Evolutionary conservation across 2,888 invertebrate species (phyloP), one percentile per base, ranked within the genome.

Genomic region (Pollenia griseotomentosa): DNA sequence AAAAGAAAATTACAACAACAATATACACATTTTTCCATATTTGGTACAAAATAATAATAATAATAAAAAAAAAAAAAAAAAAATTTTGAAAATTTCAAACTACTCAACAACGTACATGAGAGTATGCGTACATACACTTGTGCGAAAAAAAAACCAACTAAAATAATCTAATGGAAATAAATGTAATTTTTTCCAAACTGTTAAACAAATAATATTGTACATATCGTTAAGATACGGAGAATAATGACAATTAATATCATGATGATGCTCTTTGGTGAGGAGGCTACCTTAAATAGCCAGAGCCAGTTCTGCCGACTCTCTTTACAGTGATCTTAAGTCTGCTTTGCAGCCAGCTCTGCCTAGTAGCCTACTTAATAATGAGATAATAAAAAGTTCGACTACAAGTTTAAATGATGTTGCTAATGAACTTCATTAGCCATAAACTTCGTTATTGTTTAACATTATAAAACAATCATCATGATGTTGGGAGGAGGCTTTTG

Each of bases 321-420:
- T 70, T 19, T 8, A 40, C 1, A 3, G 14, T 11, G 19, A 40
- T 44, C 23, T 33, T 9, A 23, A 11, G 19, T 16, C 12, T 9
- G 19, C 19, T 51, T 33, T 19, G 51, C 55, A 46, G 46, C 23
- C 40, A 55, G 12, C 46, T 71, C 51, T 75, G 75, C 61, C 68
- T 83, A 48, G 77, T 83, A 83, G 70, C 83, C 75, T 71, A 83
- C 75, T 77, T 83, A 77, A 63, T 83, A 70, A 77, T 63, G 46
- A 77, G 70, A 70, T 55, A 44, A 82, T 66, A 51, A 44, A 11
- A 53, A 66, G 44, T 63, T 14, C 33, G 71, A 55, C 61, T 51
- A 55, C 40, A 61, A 68, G 53, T 23, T 33, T 53, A 61, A 81
- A 73, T 40, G 55, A 73, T 55, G 55, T 65, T 73, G 12, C 65